Evolutionary conservation across 2,797 vertebrate species (phyloP).

Genomic region (Siniperca obscura): DNA sequence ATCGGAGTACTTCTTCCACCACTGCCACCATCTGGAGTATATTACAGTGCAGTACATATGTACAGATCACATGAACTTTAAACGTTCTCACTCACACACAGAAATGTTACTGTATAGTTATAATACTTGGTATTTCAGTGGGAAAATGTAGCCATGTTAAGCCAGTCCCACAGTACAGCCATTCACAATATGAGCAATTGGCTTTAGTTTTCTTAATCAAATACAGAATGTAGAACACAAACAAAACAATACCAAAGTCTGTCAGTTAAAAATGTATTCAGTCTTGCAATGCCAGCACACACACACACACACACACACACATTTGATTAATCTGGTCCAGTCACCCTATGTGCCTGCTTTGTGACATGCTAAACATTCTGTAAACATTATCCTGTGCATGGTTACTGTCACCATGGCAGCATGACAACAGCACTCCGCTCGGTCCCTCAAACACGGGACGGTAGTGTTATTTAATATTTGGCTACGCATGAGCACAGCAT

Average conservation of each 20-base stretch:
- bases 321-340: conserved; percentile 70
- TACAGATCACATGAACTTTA: conserved; percentile 13
- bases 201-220: conserved; percentile 44
- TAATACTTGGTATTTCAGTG: conserved; percentile 17
- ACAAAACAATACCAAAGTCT: conserved; percentile 34
- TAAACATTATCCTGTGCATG: conserved; percentile 93
- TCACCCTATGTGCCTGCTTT: conserved; percentile 82
- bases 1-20: no score
- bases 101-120: conserved; percentile 10
- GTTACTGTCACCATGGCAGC: conserved; percentile 96
- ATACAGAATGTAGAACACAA: conserved; percentile 26
- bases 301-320: conserved; percentile 36
- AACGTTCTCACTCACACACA: conserved; percentile 20
- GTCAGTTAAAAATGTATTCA: conserved; percentile 50
- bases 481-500: conserved; percentile 82
- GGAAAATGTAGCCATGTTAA: conserved; percentile 2
- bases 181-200: conserved; percentile 41
- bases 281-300: conserved; percentile 28
- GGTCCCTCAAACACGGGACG: conserved; percentile 88
- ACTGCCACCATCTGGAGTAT: conserved; percentile 35
- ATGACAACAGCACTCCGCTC: conserved; percentile 89
- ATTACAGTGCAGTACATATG: conserved; percentile 32
- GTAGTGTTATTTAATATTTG: conserved; percentile 93
- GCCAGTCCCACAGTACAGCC: conserved; percentile 1
- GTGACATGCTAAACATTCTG: conserved; percentile 91